phyloP scores from a whole-genome alignment of 2,113 vertebrate species.

The Hippoglossus stenolepis region DNA sequence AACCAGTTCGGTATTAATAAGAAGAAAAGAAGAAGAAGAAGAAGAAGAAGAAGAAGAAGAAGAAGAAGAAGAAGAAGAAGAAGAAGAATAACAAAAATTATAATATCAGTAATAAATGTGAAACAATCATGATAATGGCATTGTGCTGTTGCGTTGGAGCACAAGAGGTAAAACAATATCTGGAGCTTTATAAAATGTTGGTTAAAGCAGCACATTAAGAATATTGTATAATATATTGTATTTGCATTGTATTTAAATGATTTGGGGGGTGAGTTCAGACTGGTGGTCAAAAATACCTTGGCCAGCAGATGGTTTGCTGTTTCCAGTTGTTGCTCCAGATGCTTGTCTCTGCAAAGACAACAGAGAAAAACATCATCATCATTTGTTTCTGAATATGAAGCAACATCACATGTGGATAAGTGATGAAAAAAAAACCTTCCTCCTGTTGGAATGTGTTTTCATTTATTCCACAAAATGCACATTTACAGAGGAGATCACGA shows the following conservation, averaged over 20 bases:
- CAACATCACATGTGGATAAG: no score
- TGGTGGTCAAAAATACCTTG: constrained; percentile 68
- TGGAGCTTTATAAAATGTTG: no score
- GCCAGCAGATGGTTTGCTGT: constrained; percentile 74
- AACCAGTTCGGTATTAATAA: no score
- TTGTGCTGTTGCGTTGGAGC: no score
- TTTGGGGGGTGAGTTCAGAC: neutral
- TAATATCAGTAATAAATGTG: no score
- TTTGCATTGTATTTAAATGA: neutral
- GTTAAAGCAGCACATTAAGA: neutral
- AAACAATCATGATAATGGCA: no score
- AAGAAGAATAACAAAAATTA: no score
- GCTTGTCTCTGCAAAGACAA: constrained; percentile 78
- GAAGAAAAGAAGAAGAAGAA: no score
- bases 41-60: no score
- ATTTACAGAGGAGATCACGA: neutral
- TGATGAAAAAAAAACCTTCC: neutral
- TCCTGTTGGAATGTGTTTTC: neutral
- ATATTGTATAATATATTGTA: neutral
- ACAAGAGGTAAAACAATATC: no score
- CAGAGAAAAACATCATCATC: constrained; percentile 12
- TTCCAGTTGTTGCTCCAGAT: constrained; percentile 74
- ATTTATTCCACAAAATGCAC: neutral
- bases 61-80: no score
- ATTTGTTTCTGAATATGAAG: no score